phyloP scores from a whole-genome alignment of 2,888 invertebrate species.

The Ephialtes manifestator region DNA sequence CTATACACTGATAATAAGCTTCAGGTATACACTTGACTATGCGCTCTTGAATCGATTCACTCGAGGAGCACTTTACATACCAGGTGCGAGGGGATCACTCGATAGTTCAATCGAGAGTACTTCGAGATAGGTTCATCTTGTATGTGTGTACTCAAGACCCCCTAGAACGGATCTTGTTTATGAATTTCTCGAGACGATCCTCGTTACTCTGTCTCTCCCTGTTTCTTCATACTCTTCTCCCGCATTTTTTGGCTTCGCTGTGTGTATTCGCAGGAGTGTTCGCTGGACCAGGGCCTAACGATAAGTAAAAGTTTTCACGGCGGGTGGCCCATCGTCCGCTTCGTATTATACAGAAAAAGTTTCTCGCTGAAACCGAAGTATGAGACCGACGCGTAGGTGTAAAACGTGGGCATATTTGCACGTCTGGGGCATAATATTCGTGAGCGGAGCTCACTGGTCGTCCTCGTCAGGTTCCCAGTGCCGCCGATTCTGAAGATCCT shows the following conservation, averaged over 20 bases:
- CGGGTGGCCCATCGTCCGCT: conserved; percentile 60
- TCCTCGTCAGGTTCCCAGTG: conserved; percentile 42
- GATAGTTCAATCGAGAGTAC: conserved; percentile 58
- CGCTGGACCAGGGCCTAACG: conserved; percentile 48
- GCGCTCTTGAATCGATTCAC: conserved; percentile 13
- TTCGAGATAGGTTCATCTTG: conserved; percentile 22
- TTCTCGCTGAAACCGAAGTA: conserved; percentile 48
- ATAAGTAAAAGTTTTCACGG: conserved; percentile 68
- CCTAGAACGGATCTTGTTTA: conserved; percentile 10
- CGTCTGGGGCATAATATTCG: conserved; percentile 61
- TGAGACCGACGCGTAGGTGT: conserved; percentile 61
- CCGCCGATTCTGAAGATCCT: conserved; percentile 6
- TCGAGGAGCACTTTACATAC: conserved; percentile 21
- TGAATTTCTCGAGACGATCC: conserved; percentile 28
- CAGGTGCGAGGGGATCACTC: conserved; percentile 36
- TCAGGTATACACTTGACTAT: conserved; percentile 33
- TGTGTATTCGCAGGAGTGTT: conserved; percentile 32
- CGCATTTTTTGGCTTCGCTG: not conserved
- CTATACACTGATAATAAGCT: conserved; percentile 34
- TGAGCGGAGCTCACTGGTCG: conserved; percentile 32
- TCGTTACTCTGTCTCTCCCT: not conserved
- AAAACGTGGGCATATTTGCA: conserved; percentile 69
- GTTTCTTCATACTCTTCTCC: not conserved
- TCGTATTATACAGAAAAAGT: conserved; percentile 51
- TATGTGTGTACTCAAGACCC: not conserved